Evolutionary conservation across 1,140 invertebrate species (phyloP).

Genomic region (Drosophila mojavensis): DNA sequence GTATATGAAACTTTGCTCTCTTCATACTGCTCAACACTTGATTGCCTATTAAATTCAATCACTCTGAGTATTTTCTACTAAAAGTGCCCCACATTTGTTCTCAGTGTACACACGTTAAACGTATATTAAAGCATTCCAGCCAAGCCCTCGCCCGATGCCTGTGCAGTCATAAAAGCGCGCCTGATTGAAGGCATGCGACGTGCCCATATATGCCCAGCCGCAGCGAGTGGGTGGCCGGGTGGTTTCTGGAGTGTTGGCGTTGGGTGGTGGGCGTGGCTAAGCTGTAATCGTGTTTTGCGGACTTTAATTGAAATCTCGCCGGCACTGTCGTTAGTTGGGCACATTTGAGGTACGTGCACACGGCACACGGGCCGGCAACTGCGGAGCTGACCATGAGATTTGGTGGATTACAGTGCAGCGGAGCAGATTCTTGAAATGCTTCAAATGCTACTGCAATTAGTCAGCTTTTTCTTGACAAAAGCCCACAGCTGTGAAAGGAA

Average conservation of each 20-base stretch:
- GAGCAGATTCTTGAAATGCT: background rate
- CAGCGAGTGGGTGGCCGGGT: too few species aligned
- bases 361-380: slow-evolving; percentile 10
- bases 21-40: too few species aligned
- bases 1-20: too few species aligned
- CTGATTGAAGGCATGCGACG: slow-evolving; percentile 48
- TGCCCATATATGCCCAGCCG: slow-evolving; percentile 52
- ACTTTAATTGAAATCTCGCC: slow-evolving; percentile 76
- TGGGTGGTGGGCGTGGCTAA: slow-evolving; percentile 6
- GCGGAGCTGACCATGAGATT: background rate
- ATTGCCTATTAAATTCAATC: too few species aligned
- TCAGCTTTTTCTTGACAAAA: slow-evolving; percentile 35
- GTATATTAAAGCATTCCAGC: slow-evolving; percentile 27
- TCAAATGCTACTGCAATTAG: slow-evolving; percentile 59
- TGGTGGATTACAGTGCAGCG: background rate
- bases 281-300: slow-evolving; percentile 51
- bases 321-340: slow-evolving; percentile 37
- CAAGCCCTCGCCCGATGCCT: slow-evolving; percentile 54
- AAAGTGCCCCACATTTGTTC: background rate
- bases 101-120: slow-evolving; percentile 22
- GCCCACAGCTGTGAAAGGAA: slow-evolving; percentile 24
- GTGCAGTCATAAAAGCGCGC: slow-evolving; percentile 49
- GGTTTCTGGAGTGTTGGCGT: too few species aligned
- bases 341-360: slow-evolving; percentile 75
- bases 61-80: too few species aligned